Evolutionary conservation across 2,797 vertebrate genomes (phyloP).

Genomic region (Cuculus canorus): DNA sequence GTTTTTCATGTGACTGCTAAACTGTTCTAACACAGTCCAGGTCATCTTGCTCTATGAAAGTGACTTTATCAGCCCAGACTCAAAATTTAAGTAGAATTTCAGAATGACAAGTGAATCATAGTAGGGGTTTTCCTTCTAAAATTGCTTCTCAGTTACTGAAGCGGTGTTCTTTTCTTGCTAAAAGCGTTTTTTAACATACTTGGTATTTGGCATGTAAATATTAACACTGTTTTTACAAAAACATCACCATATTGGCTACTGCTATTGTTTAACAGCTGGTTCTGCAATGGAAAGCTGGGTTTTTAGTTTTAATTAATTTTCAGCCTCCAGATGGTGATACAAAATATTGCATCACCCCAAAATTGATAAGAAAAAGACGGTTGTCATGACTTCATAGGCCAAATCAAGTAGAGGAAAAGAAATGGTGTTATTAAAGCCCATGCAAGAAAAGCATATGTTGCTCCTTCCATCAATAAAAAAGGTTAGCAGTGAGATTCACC

Average conservation of each 20-base stretch:
- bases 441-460: background rate
- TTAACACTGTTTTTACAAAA: background rate
- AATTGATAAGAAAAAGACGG: background rate
- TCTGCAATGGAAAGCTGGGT: background rate
- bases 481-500: background rate
- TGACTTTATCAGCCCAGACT: background rate
- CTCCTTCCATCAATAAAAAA: background rate
- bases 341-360: background rate
- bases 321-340: slow-evolving; percentile 9
- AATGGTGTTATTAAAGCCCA: background rate
- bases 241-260: background rate
- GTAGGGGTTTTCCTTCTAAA: background rate
- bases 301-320: slow-evolving; percentile 50
- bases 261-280: slow-evolving; percentile 22
- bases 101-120: background rate
- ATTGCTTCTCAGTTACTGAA: background rate
- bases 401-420: background rate
- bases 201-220: background rate
- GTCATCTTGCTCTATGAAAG: background rate
- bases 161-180: background rate
- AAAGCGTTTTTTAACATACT: background rate
- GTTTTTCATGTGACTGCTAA: background rate
- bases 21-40: background rate
- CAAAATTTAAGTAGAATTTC: background rate
- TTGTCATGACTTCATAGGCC: background rate